Evolutionary conservation across 1,140 invertebrate genomes (phyloP).

Genomic region (Radopholus similis): DNA sequence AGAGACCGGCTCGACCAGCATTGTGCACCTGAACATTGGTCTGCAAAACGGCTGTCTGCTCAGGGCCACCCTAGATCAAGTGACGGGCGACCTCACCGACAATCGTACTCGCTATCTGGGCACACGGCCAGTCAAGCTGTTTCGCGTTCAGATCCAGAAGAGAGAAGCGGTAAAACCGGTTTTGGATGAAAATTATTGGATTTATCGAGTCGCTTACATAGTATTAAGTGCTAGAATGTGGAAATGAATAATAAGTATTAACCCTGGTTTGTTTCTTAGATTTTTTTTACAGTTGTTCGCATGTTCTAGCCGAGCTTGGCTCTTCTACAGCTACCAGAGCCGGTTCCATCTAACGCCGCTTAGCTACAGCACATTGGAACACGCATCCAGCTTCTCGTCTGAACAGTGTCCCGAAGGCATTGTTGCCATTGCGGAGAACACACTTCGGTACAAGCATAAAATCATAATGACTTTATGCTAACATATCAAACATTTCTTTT

Average conservation of each 20-base stretch:
- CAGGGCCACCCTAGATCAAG: slow-evolving; percentile 88
- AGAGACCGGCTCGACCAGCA: slow-evolving; percentile 63
- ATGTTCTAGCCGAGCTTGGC: slow-evolving; percentile 94
- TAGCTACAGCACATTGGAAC: slow-evolving; percentile 70
- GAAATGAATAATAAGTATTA: too few species aligned
- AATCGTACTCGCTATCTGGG: slow-evolving; percentile 92
- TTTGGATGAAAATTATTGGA: too few species aligned
- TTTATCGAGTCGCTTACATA: slow-evolving; percentile 16
- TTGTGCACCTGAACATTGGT: slow-evolving; percentile 90
- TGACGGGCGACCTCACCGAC: slow-evolving; percentile 92
- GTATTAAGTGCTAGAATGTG: not conserved
- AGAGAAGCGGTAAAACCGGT: slow-evolving; percentile 79
- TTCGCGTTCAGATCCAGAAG: slow-evolving; percentile 88
- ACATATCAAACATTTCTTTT: slow-evolving; percentile 53
- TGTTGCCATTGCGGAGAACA: slow-evolving; percentile 96
- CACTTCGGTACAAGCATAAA: slow-evolving; percentile 69
- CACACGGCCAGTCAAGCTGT: slow-evolving; percentile 88
- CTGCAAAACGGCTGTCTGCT: slow-evolving; percentile 92
- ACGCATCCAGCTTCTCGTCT: slow-evolving; percentile 93
- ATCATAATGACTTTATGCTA: slow-evolving; percentile 11
- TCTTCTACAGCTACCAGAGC: slow-evolving; percentile 97
- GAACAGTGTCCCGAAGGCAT: slow-evolving; percentile 99
- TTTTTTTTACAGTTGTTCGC: slow-evolving; percentile 72
- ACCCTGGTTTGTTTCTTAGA: not conserved
- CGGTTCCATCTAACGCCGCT: slow-evolving; percentile 62